Percentiles rank a stretch among this genome's conserved stretches.
These are phyloP conservation scores for Lordiphosa clarofinis DNA, from an alignment of 1,140 invertebrate genomes.

Conservation along the genomic window DNA sequence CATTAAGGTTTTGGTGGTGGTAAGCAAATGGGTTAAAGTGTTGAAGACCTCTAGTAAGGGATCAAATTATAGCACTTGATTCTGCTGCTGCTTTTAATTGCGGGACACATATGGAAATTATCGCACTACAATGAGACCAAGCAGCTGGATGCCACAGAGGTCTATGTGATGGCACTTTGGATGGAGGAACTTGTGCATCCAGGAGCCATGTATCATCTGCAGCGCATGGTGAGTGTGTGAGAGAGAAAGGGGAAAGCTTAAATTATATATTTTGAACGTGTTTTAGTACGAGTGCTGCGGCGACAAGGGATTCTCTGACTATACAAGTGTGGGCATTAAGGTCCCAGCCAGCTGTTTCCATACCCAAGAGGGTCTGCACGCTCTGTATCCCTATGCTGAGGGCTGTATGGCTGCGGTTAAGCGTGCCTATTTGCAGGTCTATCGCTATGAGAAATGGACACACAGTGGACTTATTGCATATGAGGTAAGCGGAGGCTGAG, in stretches of 20 bases:
- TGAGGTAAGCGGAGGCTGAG: conserved; percentile 34
- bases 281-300: conserved; percentile 68
- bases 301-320: conserved; percentile 46
- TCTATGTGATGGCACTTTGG: conserved; percentile 57
- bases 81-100: conserved; percentile 46
- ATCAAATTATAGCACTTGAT: conserved; percentile 40
- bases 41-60: too few relatives aligned
- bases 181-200: conserved; percentile 53
- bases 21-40: conserved; percentile 13
- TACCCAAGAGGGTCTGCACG: conserved; percentile 50
- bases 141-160: conserved; percentile 43
- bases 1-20: conserved; percentile 63
- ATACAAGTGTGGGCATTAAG: conserved; percentile 39
- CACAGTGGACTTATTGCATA: conserved; percentile 61
- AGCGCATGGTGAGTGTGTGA: conserved; percentile 40
- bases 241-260: too few relatives aligned
- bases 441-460: conserved; percentile 55
- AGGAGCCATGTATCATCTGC: conserved; percentile 60
- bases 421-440: conserved; percentile 50
- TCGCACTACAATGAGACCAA: conserved; percentile 59
- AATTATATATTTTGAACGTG: too few relatives aligned
- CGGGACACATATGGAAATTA: conserved; percentile 57
- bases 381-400: conserved; percentile 57
- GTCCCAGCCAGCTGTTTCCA: conserved; percentile 64
- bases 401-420: conserved; percentile 63